These are phyloP conservation scores for Brienomyrus longianalis DNA, from an alignment of 2,113 vertebrate species.

Conservation along the genomic window DNA sequence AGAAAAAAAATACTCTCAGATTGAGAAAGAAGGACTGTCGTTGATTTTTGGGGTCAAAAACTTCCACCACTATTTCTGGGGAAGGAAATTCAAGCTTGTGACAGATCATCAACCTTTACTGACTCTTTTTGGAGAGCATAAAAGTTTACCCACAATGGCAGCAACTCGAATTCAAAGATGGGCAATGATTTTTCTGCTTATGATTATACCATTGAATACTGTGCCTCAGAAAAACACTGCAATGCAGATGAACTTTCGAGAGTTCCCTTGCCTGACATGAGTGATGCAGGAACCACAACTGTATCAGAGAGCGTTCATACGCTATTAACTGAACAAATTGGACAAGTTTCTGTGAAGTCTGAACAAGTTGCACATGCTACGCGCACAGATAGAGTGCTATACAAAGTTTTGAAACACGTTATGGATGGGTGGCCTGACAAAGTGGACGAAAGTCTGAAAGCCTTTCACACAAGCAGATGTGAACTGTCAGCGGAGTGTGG, in stretches of 20 bases:
- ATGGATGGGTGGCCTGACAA: neutral
- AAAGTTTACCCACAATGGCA: neutral
- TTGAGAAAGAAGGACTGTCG: neutral
- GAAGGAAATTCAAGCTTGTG: conserved; percentile 7
- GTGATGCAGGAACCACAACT: neutral
- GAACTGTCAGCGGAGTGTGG: neutral
- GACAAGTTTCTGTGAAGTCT: neutral
- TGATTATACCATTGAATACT: too few relatives aligned
- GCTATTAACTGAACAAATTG: neutral
- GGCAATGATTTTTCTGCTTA: too few relatives aligned
- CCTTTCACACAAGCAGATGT: neutral
- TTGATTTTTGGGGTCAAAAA: conserved; percentile 17
- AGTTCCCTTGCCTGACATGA: neutral
- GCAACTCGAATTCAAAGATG: neutral
- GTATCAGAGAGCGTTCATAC: neutral
- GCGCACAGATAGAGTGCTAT: neutral
- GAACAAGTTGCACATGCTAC: neutral
- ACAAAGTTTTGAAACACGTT: neutral
- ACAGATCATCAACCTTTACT: conserved; percentile 12
- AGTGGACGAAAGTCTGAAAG: neutral
- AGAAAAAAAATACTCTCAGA: conserved; percentile 16
- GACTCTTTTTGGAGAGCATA: neutral
- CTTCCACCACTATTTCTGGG: conserved; percentile 19
- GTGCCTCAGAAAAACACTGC: too few relatives aligned
- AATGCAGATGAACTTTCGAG: too few relatives aligned